These are phyloP conservation scores for Mola mola DNA, from an alignment of 2,113 vertebrate genomes.

Conservation along the genomic window DNA sequence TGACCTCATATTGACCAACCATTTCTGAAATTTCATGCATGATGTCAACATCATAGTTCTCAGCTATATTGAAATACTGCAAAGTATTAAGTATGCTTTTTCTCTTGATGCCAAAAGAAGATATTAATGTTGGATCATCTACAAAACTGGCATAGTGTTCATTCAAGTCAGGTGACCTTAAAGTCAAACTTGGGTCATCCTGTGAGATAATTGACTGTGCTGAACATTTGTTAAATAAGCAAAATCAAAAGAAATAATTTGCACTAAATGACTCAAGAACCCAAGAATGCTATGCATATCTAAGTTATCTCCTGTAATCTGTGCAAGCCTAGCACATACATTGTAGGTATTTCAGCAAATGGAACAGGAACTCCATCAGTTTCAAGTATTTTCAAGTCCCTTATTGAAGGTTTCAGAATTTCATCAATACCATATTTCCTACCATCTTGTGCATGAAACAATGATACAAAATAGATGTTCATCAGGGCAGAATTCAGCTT, in stretches of 20 bases:
- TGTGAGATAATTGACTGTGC: constrained; percentile 13
- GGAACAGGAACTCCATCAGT: neutral
- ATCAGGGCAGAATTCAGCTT: neutral
- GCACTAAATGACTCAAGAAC: constrained; percentile 21
- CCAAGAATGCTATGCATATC: too few relatives aligned
- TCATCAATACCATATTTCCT: constrained; percentile 1
- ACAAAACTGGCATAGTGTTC: constrained; percentile 2
- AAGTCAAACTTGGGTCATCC: constrained; percentile 11
- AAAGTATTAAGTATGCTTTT: constrained; percentile 29
- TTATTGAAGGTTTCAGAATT: neutral
- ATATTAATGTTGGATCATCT: constrained; percentile 5
- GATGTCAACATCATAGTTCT: constrained; percentile 53
- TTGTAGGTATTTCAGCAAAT: too few relatives aligned
- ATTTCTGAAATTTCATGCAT: constrained; percentile 61
- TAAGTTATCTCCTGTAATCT: constrained; percentile 8
- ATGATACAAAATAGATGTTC: constrained; percentile 8
- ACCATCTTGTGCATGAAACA: constrained; percentile 4
- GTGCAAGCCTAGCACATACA: neutral
- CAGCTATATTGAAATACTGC: constrained; percentile 44
- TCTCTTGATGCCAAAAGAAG: constrained; percentile 22
- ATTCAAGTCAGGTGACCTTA: constrained; percentile 1
- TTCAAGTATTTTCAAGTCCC: constrained; percentile 26
- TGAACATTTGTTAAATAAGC: constrained; percentile 5
- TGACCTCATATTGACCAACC: constrained; percentile 26
- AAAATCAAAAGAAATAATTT: too few relatives aligned